A percentile compares a stretch with the other conserved stretches of the same genome.
Conservation (phyloP, 1,140 invertebrate species). For the Antheraea mylitta region DNA sequence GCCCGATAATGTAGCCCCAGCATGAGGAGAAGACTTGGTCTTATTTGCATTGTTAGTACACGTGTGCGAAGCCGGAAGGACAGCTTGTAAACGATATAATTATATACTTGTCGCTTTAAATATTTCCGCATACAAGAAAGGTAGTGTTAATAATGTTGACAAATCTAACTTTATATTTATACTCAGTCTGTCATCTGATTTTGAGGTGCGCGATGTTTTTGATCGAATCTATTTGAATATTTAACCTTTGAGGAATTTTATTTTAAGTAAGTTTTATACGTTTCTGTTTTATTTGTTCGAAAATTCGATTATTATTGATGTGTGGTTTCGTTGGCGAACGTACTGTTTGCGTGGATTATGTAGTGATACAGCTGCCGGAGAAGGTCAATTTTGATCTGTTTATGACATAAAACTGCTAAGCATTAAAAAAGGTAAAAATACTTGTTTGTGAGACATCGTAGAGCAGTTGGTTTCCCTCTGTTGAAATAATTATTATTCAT, state of each 20-base stretch:
- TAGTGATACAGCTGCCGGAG: not conserved
- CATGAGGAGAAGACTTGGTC: no score
- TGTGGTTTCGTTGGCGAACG: not conserved
- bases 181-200: not conserved
- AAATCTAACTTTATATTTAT: not conserved
- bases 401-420: not conserved
- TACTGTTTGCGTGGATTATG: not conserved
- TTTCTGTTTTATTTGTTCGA: not conserved
- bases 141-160: not conserved
- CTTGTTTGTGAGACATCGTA: not conserved
- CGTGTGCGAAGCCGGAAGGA: no score
- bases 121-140: not conserved
- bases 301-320: not conserved
- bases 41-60: no score
- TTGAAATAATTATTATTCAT: not conserved
- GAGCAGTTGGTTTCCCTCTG: not conserved
- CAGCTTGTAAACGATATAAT: no score
- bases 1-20: no score
- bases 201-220: not conserved
- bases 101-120: not conserved
- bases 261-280: not conserved
- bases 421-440: not conserved
- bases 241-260: not conserved
- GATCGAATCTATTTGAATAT: not conserved
- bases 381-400: not conserved